phyloP scores from a whole-genome alignment of 1,140 invertebrate genomes.

The Zaprionus ghesquierei region DNA sequence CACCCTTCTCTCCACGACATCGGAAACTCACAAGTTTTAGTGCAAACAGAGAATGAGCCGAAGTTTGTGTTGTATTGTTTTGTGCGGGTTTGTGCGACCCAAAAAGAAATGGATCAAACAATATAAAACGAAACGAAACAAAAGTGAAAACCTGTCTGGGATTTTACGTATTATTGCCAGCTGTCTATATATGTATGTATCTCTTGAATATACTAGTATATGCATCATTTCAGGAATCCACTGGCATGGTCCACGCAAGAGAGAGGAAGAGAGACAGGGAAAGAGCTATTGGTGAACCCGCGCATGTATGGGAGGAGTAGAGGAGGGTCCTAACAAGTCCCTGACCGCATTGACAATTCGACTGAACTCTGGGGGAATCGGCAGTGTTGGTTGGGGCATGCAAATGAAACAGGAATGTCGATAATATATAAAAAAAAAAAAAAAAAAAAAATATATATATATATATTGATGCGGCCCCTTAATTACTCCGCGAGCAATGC shows the following conservation, averaged over 20 bases:
- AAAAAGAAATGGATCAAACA: slow-evolving; percentile 51
- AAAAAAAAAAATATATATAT: too few relatives aligned
- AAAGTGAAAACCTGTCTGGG: slow-evolving; percentile 34
- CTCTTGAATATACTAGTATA: not conserved
- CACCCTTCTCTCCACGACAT: too few relatives aligned
- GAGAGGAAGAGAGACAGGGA: not conserved
- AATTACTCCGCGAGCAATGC: too few relatives aligned
- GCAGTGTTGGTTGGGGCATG: too few relatives aligned
- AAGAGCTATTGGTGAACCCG: not conserved
- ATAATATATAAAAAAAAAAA: not conserved
- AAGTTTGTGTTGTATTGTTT: slow-evolving; percentile 37
- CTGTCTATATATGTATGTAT: slow-evolving; percentile 20
- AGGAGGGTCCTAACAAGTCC: not conserved
- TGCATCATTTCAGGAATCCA: not conserved
- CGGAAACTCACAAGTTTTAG: not conserved
- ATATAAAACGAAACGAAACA: slow-evolving; percentile 16
- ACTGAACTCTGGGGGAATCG: not conserved
- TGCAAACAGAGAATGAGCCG: slow-evolving; percentile 8
- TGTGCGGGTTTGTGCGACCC: slow-evolving; percentile 13
- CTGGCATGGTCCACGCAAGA: not conserved
- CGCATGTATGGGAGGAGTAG: not conserved
- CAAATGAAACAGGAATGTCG: not conserved
- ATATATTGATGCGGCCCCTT: too few relatives aligned
- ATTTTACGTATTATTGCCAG: slow-evolving; percentile 28
- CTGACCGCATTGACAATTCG: slow-evolving; percentile 24